These are phyloP conservation scores for Thalassarche chlororhynchos DNA, from an alignment of 2,113 vertebrate species.

Conservation along the genomic window DNA sequence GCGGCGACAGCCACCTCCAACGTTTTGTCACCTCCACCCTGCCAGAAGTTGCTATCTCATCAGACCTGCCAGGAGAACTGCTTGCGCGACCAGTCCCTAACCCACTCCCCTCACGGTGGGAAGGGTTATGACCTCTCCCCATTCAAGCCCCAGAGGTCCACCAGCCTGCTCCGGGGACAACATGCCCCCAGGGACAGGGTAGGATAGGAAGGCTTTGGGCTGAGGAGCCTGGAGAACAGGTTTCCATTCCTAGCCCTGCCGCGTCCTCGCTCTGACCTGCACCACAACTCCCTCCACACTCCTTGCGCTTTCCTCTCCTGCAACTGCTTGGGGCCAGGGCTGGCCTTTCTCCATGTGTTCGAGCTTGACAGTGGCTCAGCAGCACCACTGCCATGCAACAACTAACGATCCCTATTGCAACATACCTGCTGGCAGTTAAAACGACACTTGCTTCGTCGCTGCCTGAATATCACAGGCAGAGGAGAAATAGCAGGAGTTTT, in stretches of 20 bases:
- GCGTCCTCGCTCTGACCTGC: background rate
- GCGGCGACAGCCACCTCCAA: too few species aligned
- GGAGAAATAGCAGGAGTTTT: background rate
- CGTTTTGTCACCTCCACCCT: background rate
- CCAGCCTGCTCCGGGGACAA: background rate
- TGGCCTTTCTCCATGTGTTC: background rate
- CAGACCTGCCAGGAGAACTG: background rate
- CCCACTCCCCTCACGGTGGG: rapidly evolving
- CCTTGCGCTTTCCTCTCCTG: background rate
- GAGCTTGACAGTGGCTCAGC: background rate
- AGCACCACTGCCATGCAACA: background rate
- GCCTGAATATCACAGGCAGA: background rate
- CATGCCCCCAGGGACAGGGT: too few species aligned
- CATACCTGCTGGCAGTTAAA: background rate
- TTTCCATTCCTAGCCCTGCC: background rate
- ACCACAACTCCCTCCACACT: background rate
- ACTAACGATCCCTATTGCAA: background rate
- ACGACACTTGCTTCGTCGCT: background rate
- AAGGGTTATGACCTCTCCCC: background rate
- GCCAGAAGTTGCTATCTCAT: background rate
- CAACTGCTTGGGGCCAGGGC: background rate
- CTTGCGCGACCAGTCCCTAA: background rate
- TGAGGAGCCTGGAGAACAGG: background rate
- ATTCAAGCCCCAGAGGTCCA: background rate
- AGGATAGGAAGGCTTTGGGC: background rate